Base-by-base conservation (phyloP, 2,888 invertebrate genomes). In the Platycheirus rosarum region DNA sequence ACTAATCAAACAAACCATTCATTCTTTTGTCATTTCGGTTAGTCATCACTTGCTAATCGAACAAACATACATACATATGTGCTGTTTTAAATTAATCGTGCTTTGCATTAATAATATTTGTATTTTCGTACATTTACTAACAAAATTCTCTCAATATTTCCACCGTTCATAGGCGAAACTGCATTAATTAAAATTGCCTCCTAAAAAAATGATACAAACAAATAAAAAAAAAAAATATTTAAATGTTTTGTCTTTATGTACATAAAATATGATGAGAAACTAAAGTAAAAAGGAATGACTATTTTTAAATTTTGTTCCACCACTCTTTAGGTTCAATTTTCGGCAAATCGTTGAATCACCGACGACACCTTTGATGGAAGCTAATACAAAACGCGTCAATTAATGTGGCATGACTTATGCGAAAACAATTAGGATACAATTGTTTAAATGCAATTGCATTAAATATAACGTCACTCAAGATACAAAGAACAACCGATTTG, bases 251-350 rank as follows among this genome's bases (percentile, higher is more conserved):
- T 74, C 20, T 57, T 37, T 42, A 35, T 74, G 69, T 69, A 65
- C 46, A 65, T 66, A 57, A 44, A 46, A 57, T 11, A 42, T 63
- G 32, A 77, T 66, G 65, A 75, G 75, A 71, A 71, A 20, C 35
- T 46, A 23, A 42, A 46, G 44, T 44, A 1, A 48, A 48, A 76
- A 40, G 70, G 60, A 76, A 76, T 71, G 70, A 76, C 71, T 37
- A 66, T 70, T 66, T 77, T 70, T 80, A 77, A 82, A 82, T 77
- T 76, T 77, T 82, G 76, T 77, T 73, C 78, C 82, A 82, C 40
- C 76, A 62, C 76, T n/a, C n/a, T 82, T 55, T 77, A 82, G 82
- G 82, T 82, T 71, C 57, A 48, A 68, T 48, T 66, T 65, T 76
- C 46, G 60, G 49, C 69, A 65, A 49, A 63, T 60, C 51, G 23